phyloP scores from a whole-genome alignment of 2,797 vertebrate genomes.

The Moxostoma hubbsi region DNA sequence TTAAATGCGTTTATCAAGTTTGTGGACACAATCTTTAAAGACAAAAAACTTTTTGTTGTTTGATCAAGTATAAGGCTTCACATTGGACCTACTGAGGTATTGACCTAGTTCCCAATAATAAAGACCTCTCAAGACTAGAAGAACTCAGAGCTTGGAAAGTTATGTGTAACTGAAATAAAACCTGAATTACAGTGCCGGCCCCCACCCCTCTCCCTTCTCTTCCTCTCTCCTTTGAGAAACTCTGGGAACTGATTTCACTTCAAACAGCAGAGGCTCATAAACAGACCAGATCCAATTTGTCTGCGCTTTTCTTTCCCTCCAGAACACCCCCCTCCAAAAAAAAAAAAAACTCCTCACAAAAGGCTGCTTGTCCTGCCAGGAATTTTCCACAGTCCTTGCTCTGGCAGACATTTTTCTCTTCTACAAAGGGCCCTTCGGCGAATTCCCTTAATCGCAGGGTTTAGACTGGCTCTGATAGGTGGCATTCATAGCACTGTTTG shows the following conservation, averaged over 20 bases:
- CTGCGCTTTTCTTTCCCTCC: constrained; percentile 91
- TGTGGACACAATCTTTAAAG: background rate
- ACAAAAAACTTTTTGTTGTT: background rate
- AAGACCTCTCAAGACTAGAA: constrained; percentile 52
- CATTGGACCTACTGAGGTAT: constrained; percentile 33
- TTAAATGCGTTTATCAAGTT: too few relatives aligned
- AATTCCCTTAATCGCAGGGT: constrained; percentile 94
- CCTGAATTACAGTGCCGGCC: constrained; percentile 60
- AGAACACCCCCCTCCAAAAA: constrained; percentile 74
- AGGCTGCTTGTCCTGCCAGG: constrained; percentile 91
- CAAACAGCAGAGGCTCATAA: constrained; percentile 82
- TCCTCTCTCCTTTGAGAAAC: constrained; percentile 64
- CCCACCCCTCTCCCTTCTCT: constrained; percentile 43
- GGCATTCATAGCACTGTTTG: constrained; percentile 89
- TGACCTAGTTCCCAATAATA: constrained; percentile 38
- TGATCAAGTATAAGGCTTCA: constrained; percentile 32
- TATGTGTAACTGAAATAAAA: constrained; percentile 62
- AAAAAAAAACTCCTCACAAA: constrained; percentile 85
- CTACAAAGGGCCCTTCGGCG: constrained; percentile 93
- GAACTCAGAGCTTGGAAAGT: constrained; percentile 29
- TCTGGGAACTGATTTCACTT: constrained; percentile 83
- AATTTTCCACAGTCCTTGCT: constrained; percentile 96
- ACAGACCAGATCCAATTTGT: constrained; percentile 85
- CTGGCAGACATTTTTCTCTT: constrained; percentile 94
- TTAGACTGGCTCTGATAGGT: constrained; percentile 90